These are phyloP conservation scores for Galaxias olidus DNA, from an alignment of 2,797 vertebrate species.

Conservation along the genomic window DNA sequence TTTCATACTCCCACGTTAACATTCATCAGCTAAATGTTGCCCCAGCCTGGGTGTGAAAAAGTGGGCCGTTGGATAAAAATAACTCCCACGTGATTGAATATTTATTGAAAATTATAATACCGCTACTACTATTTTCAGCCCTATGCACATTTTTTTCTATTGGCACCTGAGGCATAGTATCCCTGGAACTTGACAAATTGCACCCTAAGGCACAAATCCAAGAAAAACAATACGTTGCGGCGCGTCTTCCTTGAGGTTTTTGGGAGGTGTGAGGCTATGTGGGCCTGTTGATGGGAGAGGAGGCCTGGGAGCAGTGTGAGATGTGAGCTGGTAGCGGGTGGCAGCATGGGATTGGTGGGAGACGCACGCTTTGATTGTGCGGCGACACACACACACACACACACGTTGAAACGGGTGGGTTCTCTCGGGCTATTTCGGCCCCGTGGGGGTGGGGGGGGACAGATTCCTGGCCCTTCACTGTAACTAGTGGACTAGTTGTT, in stretches of 20 bases:
- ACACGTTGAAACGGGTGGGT: conserved; percentile 41
- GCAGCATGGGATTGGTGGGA: too few relatives aligned
- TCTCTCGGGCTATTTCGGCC: conserved; percentile 39
- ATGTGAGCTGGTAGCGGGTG: conserved; percentile 30
- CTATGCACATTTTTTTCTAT: conserved; percentile 53
- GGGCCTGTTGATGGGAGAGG: conserved; percentile 1
- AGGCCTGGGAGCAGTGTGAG: conserved; percentile 35
- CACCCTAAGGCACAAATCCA: conserved; percentile 42
- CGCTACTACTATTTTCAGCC: conserved; percentile 51
- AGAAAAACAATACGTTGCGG: not conserved
- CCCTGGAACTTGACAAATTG: conserved; percentile 44
- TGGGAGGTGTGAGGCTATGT: too few relatives aligned
- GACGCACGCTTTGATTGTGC: conserved; percentile 56
- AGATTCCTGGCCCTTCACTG: too few relatives aligned
- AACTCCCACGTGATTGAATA: conserved; percentile 40
- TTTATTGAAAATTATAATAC: not conserved
- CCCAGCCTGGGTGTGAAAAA: too few relatives aligned
- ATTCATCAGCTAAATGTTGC: conserved; percentile 26
- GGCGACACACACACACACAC: conserved; percentile 34
- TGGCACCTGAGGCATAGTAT: conserved; percentile 33
- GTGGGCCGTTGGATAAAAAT: conserved; percentile 42
- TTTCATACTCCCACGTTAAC: conserved; percentile 29
- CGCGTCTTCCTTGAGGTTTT: too few relatives aligned
- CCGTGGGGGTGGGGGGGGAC: conserved; percentile 23
- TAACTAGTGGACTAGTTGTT: too few relatives aligned